phyloP scores from a whole-genome alignment of 2,113 vertebrate genomes.

The Origma solitaria region DNA sequence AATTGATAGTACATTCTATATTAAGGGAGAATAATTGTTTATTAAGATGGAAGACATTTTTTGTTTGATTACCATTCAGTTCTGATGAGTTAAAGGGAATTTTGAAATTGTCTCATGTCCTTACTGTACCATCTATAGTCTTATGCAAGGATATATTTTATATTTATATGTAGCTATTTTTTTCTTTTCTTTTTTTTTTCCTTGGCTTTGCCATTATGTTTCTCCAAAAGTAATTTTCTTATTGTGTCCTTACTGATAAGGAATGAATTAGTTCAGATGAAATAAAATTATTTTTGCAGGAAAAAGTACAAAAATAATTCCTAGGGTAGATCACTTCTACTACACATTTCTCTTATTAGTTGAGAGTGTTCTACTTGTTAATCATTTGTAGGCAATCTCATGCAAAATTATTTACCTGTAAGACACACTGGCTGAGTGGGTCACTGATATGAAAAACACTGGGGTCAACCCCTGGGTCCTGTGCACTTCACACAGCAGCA shows the following conservation, averaged over 20 bases:
- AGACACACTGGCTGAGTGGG: not conserved
- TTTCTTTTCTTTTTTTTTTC: not conserved
- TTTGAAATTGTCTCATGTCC: not conserved
- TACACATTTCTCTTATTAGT: not conserved
- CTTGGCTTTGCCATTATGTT: not conserved
- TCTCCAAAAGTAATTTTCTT: conserved; percentile 32
- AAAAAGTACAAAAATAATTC: not conserved
- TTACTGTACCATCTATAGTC: conserved; percentile 28
- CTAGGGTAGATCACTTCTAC: not conserved
- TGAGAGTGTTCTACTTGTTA: not conserved
- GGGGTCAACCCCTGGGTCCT: not conserved
- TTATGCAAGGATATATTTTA: conserved; percentile 24
- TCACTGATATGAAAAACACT: not conserved
- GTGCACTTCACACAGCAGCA: not conserved
- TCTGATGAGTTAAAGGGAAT: conserved; percentile 27
- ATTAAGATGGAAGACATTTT: conserved; percentile 17
- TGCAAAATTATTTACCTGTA: not conserved
- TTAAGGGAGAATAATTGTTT: not conserved
- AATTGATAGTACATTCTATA: not conserved
- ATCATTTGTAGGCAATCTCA: not conserved
- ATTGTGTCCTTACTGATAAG: conserved; percentile 32
- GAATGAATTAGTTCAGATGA: conserved; percentile 18
- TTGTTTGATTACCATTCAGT: conserved; percentile 34
- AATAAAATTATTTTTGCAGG: conserved; percentile 8
- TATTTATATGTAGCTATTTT: conserved; percentile 45